Evolutionary conservation across 2,888 invertebrate genomes (phyloP).

Genomic region (Aproaerema taeniolella): DNA sequence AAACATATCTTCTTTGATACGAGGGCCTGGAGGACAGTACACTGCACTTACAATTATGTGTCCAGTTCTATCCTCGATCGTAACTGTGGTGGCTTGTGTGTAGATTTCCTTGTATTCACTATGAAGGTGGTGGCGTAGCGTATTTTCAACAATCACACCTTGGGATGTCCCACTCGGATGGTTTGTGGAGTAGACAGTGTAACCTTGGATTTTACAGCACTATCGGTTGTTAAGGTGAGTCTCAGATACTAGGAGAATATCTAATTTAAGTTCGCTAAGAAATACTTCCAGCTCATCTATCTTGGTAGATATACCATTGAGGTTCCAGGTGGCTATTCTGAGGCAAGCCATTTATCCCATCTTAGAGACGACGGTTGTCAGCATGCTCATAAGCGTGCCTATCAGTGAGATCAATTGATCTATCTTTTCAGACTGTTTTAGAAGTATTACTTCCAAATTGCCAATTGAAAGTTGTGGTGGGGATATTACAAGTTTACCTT

Average conservation of each 20-base stretch:
- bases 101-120: too few species aligned
- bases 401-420: conserved; percentile 16
- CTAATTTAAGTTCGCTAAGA: conserved; percentile 16
- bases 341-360: conserved; percentile 2
- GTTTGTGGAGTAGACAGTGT: conserved; percentile 21
- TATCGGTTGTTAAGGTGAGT: conserved; percentile 21
- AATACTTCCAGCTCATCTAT: conserved; percentile 16
- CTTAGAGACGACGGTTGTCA: conserved; percentile 4
- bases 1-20: background rate
- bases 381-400: conserved; percentile 1
- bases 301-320: conserved; percentile 23
- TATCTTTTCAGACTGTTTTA: conserved; percentile 14
- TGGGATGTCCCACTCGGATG: conserved; percentile 27
- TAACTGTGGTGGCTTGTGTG: conserved; percentile 17
- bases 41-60: conserved; percentile 14
- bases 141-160: conserved; percentile 21
- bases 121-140: conserved; percentile 23
- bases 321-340: conserved; percentile 23
- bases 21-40: conserved; percentile 20
- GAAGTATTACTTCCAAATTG: conserved; percentile 7
- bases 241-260: conserved; percentile 23
- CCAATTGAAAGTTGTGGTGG: too few species aligned
- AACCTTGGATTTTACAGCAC: conserved; percentile 16
- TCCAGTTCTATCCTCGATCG: conserved; percentile 10
- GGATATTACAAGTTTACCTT: background rate